Conservation (phyloP, 2,113 vertebrate genomes). For the Nannospalax galili region DNA sequence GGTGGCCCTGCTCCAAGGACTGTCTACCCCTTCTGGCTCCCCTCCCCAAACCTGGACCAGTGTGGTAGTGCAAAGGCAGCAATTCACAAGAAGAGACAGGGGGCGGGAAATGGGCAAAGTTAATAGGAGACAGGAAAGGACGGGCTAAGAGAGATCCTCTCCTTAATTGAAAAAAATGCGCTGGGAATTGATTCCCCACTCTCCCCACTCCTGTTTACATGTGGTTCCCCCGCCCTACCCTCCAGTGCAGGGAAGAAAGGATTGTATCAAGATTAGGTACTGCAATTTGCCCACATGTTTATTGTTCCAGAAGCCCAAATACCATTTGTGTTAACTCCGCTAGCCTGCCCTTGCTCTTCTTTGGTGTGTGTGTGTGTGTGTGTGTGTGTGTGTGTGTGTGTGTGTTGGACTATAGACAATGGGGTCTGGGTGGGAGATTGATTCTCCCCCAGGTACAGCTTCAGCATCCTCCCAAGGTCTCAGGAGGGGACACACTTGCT, state of each 20-base stretch:
- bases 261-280: conserved; percentile 68
- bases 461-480: conserved; percentile 14
- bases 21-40: not conserved
- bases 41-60: not conserved
- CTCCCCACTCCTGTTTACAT: not conserved
- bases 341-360: not conserved
- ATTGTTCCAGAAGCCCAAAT: conserved; percentile 62
- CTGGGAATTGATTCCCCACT: conserved; percentile 78
- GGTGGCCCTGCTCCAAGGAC: not conserved
- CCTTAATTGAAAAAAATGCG: conserved; percentile 41
- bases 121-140: conserved; percentile 65
- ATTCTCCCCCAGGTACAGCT: not conserved
- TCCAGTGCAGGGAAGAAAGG: conserved; percentile 57
- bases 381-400: not conserved
- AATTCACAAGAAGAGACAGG: accelerated
- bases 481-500: not conserved
- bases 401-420: not conserved
- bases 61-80: accelerated
- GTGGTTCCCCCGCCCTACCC: not conserved
- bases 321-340: conserved; percentile 18
- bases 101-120: conserved; percentile 65
- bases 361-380: not conserved
- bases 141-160: conserved; percentile 27
- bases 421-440: conserved; percentile 17
- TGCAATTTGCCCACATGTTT: conserved; percentile 70